Percentiles rank a stretch among this genome's conserved stretches.
These are phyloP conservation scores for Stegodyphus mimosarum DNA, from an alignment of 1,140 invertebrate genomes.

Conservation along the genomic window DNA sequence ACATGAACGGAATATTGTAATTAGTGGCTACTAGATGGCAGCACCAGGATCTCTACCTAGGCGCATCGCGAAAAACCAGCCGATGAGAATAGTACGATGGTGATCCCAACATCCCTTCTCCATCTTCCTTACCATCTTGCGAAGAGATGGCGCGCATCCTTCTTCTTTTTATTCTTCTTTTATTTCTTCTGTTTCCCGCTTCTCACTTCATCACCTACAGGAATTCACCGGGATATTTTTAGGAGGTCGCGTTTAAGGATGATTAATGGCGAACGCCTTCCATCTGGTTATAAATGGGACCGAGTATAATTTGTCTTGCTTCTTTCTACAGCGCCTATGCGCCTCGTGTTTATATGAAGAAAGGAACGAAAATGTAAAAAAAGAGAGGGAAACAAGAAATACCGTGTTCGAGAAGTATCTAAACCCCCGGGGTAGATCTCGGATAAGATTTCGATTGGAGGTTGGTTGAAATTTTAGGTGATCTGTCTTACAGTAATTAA, in stretches of 20 bases:
- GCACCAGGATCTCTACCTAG: too few relatives aligned
- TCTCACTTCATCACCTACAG: conserved; percentile 57
- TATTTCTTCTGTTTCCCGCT: conserved; percentile 37
- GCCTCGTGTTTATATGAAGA: conserved; percentile 17
- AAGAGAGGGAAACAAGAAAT: not conserved
- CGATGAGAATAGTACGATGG: too few relatives aligned
- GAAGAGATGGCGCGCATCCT: not conserved
- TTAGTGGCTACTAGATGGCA: too few relatives aligned
- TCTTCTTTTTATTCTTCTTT: not conserved
- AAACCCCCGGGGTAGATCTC: conserved; percentile 32
- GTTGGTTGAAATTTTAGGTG: conserved; percentile 1
- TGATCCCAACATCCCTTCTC: too few relatives aligned
- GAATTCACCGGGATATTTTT: conserved; percentile 55
- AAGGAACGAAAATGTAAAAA: too few relatives aligned
- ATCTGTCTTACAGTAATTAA: conserved; percentile 49
- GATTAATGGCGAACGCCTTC: conserved; percentile 52
- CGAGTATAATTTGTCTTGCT: conserved; percentile 52
- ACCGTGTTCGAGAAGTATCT: conserved; percentile 7
- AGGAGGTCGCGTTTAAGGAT: conserved; percentile 58
- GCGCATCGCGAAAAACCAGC: too few relatives aligned
- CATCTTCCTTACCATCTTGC: too few relatives aligned
- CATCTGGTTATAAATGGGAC: conserved; percentile 55
- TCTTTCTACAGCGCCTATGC: conserved; percentile 5
- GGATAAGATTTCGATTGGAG: conserved; percentile 31
- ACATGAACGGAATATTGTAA: too few relatives aligned